Evolutionary conservation across 2,113 vertebrate genomes (phyloP).

Genomic region (Pterocles burchelli): DNA sequence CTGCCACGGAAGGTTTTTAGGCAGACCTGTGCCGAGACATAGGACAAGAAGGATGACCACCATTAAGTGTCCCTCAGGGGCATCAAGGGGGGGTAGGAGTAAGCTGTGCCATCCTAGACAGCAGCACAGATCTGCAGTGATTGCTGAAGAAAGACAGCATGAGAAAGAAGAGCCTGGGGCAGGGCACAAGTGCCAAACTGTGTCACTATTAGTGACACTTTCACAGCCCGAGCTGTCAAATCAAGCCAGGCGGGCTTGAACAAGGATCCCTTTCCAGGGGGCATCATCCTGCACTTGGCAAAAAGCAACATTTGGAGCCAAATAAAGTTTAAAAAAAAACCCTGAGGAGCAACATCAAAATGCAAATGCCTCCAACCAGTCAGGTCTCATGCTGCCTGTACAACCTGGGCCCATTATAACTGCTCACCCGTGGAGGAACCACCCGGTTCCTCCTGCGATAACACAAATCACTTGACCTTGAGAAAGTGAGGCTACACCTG

Average conservation of each 20-base stretch:
- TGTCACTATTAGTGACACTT: not conserved
- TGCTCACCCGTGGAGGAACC: fast-evolving
- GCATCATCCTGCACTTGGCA: not conserved
- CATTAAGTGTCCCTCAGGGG: not conserved
- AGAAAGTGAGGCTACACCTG: not conserved
- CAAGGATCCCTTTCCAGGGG: not conserved
- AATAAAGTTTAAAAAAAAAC: not conserved
- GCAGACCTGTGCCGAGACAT: not conserved
- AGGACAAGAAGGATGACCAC: not conserved
- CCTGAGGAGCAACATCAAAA: not conserved
- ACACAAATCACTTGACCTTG: not conserved
- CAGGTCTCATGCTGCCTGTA: not conserved
- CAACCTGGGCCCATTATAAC: too few relatives aligned
- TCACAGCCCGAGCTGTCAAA: not conserved
- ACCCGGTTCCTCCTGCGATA: not conserved
- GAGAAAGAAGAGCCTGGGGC: not conserved
- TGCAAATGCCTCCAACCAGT: not conserved
- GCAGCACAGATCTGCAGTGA: not conserved
- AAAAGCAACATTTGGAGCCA: not conserved
- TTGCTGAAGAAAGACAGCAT: not conserved
- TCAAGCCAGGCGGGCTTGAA: not conserved
- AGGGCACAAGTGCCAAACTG: not conserved
- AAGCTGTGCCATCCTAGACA: not conserved
- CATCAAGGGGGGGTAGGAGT: too few relatives aligned
- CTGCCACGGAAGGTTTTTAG: not conserved